Base-by-base conservation (phyloP, 2,888 invertebrate genomes). In the Coecobrya sp. region DNA sequence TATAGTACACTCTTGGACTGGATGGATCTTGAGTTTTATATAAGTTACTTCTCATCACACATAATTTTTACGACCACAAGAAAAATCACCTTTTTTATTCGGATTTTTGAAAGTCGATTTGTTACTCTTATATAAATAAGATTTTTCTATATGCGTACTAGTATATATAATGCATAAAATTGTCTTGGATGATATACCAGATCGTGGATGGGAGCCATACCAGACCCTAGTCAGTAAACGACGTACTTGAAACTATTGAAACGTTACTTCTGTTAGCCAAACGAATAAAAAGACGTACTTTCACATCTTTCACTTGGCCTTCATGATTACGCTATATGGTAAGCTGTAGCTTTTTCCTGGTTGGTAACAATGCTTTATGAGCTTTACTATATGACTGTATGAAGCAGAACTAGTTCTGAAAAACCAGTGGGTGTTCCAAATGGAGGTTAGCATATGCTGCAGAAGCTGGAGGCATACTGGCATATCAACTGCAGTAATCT, bases 381-480 rank as follows among this genome's bases (percentile, higher is more conserved):
- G 30, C 68, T 68, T 68, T 19, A 7, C 30, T 30, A 30, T 30
- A 16, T n/a, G 22, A 62, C 10, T 22, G 22, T 16, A 2, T 68
- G 27, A 11, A 25, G 62, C 30, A 30, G 11, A 49, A 73, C 10
- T 25, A 3, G 10, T 55, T 81, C 25, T 81, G 25, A 49, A 27
- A 52, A 81, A 27, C 55, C 52, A 52, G 55, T 81, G 81, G 81
- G 81, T 81, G 81, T 81, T 81, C 55, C 55, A 81, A n/a, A 27
- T 81, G 81, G 81, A 81, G 55, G 49, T 55, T 52, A 55, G 55
- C 55, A 81, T 81, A 27, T 81, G 55, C 19, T 22, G 55, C 10
- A 81, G 13, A 19, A 4, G 30, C 13, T 52, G 55, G 22, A 45
- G 49, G 25, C 36, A 76, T 19, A 76, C 42, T 76, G 30, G 79